Evolutionary conservation across 2,113 vertebrate genomes (phyloP), one percentile per base, ranked within the genome.

Genomic region (Calonectris borealis): DNA sequence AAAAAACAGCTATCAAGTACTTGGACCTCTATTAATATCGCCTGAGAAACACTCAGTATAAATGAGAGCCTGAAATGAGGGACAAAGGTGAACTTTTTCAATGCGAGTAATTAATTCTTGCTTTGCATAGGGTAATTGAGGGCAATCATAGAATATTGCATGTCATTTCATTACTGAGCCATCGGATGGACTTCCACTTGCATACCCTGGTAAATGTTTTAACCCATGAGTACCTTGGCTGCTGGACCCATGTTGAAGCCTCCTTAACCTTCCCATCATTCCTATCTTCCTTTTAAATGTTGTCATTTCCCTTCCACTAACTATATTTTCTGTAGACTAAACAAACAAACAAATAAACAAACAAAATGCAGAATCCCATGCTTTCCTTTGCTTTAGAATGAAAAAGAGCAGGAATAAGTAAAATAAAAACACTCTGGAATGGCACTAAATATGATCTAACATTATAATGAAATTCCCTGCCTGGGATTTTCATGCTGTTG

Each of bases 91-190:
- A 98, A 70, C 64, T 95, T 98, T 96, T 96, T 97, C 97, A 98
- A 95, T 96, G 96, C 80, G 97, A 93, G 97, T 98, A 99, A 99
- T 99, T 99, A 98, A 98, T 98, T 98, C 96, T 98, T 97, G 96
- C 96, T 98, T 98, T 98, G 96, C 98, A 98, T 97, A 98, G 98
- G 98, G 97, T 99, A 99, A 99, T 98, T 98, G 98, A 98, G 98
- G 98, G 98, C 97, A 98, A 93, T 98, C 96, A 97, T 94, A 82
- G 96, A 98, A 98, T 98, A 98, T 96, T 98, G 96, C 96, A 95
- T 98, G 98, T 94, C 97, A 98, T 98, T 98, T 98, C 96, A 98
- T 98, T 98, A 98, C 71, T 55, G 84, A 90, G 90, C 92, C 97
- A 97, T 98, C 98, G 98, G 87, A 98, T 96, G 95, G 95, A 97